phyloP scores from a whole-genome alignment of 2,797 vertebrate species.

The Sus cebifrons region DNA sequence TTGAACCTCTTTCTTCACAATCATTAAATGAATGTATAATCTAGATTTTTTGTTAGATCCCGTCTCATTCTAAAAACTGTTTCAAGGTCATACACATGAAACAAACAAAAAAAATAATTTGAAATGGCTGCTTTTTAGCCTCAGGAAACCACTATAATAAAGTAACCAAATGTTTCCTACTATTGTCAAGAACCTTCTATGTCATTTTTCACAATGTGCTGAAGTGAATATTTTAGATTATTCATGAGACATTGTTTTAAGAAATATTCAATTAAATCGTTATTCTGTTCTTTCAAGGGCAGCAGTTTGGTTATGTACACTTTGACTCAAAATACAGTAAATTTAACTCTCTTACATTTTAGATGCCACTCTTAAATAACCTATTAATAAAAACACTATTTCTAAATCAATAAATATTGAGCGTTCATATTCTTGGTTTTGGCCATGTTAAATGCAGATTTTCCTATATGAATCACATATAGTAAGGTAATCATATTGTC shows the following conservation, averaged over 20 bases:
- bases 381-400: not conserved
- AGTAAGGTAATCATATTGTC: not conserved
- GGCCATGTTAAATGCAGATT: not conserved
- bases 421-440: not conserved
- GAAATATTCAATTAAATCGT: conserved; percentile 4
- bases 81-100: conserved; percentile 5
- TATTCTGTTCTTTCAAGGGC: conserved; percentile 4
- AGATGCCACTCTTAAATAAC: not conserved
- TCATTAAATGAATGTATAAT: not conserved
- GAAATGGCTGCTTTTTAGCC: not conserved
- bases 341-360: conserved; percentile 60
- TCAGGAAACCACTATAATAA: not conserved
- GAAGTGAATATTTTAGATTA: not conserved
- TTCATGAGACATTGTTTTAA: not conserved
- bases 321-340: not conserved
- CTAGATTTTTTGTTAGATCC: not conserved
- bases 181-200: not conserved
- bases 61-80: not conserved
- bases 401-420: conserved; percentile 1
- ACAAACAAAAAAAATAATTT: not conserved
- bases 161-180: not conserved
- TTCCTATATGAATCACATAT: not conserved
- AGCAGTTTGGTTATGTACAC: not conserved
- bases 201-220: not conserved
- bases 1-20: not conserved